phyloP scores from a whole-genome alignment of 2,113 vertebrate genomes.

The Solea senegalensis region DNA sequence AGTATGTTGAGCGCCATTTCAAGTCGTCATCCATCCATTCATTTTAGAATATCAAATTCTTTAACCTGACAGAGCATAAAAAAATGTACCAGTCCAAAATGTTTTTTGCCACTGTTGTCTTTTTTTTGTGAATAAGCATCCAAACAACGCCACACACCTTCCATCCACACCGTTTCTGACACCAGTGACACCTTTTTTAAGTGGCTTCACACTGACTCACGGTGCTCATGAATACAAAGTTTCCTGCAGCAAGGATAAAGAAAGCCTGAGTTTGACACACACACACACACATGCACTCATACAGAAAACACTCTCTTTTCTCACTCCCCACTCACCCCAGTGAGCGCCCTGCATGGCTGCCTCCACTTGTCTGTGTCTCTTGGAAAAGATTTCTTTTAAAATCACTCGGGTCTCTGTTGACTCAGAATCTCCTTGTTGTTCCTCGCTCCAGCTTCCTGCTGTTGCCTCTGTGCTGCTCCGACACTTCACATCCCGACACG shows the following conservation, averaged over 20 bases:
- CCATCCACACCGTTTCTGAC: slow-evolving; percentile 31
- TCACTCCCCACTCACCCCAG: slow-evolving; percentile 67
- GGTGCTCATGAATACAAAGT: slow-evolving; percentile 43
- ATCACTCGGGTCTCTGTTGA: slow-evolving; percentile 37
- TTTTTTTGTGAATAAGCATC: slow-evolving; percentile 14
- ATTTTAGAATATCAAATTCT: too few species aligned
- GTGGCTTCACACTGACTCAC: slow-evolving; percentile 34
- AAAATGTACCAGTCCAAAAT: too few species aligned
- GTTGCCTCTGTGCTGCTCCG: slow-evolving; percentile 43
- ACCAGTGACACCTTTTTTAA: slow-evolving; percentile 35
- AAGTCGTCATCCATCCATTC: too few species aligned
- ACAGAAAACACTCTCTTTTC: slow-evolving; percentile 18
- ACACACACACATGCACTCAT: slow-evolving; percentile 38
- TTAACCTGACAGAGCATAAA: too few species aligned
- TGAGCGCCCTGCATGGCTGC: slow-evolving; percentile 75
- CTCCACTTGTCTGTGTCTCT: slow-evolving; percentile 52
- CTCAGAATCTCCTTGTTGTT: slow-evolving; percentile 25
- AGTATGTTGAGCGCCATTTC: too few species aligned
- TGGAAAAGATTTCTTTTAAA: neutral
- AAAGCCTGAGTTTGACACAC: slow-evolving; percentile 25
- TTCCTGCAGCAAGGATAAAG: slow-evolving; percentile 33
- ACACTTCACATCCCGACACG: slow-evolving; percentile 66
- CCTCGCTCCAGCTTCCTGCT: slow-evolving; percentile 49
- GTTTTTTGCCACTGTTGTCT: slow-evolving; percentile 34
- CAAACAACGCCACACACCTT: slow-evolving; percentile 50